Percentiles rank a stretch among this genome's conserved stretches.
These are phyloP conservation scores for Mylabris sibirica DNA, from an alignment of 2,888 invertebrate species.

Conservation along the genomic window DNA sequence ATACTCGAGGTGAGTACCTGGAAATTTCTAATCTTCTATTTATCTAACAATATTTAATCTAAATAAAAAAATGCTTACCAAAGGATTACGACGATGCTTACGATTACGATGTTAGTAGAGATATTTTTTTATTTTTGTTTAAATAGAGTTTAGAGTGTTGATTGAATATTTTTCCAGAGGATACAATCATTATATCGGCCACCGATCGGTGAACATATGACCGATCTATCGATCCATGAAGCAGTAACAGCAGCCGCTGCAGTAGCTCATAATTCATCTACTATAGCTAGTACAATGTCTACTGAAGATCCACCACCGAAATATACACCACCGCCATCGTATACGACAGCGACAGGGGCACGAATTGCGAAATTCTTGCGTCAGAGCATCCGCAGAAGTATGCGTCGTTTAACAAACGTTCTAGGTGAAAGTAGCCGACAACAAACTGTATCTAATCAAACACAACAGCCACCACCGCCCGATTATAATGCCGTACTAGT, in stretches of 20 bases:
- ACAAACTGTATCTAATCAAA: constrained; percentile 32
- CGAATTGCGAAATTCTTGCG: constrained; percentile 77
- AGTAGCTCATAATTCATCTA: constrained; percentile 38
- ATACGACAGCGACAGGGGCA: constrained; percentile 90
- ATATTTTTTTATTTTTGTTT: not conserved
- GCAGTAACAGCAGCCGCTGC: constrained; percentile 48
- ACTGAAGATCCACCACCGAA: constrained; percentile 86
- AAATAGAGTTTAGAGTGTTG: not conserved
- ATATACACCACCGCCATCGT: constrained; percentile 92
- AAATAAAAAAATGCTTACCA: constrained; percentile 21
- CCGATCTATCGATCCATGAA: constrained; percentile 58
- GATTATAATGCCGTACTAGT: constrained; percentile 70
- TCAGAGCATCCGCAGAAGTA: constrained; percentile 80
- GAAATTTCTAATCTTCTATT: not conserved
- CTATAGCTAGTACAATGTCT: constrained; percentile 49
- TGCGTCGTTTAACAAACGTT: constrained; percentile 71
- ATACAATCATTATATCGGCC: constrained; percentile 86
- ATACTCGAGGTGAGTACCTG: constrained; percentile 78
- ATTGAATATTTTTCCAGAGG: constrained; percentile 66
- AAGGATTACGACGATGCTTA: constrained; percentile 45
- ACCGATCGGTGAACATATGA: constrained; percentile 64
- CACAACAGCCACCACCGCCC: constrained; percentile 66
- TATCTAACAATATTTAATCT: not conserved
- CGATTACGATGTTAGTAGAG: constrained; percentile 45
- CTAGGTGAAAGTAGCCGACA: constrained; percentile 61